Conservation (phyloP, 2,888 invertebrate species). For the Drosophila ezoana region DNA sequence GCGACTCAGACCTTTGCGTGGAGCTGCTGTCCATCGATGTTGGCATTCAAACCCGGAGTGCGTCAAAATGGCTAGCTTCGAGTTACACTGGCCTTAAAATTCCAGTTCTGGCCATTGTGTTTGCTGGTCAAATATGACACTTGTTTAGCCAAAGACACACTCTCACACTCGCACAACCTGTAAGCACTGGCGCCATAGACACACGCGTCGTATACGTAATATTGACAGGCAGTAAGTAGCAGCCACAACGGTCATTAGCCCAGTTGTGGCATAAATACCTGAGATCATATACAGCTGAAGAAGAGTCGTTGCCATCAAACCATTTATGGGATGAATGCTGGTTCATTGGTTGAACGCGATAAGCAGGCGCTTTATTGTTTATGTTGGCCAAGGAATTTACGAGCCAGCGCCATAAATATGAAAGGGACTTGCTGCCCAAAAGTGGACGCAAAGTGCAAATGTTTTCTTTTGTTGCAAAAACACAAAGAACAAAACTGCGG, state of each 20-base stretch:
- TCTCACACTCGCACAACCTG: not conserved
- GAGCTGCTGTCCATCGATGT: constrained; percentile 14
- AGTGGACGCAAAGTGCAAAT: constrained; percentile 49
- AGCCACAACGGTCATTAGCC: constrained; percentile 39
- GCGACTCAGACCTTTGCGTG: constrained; percentile 28
- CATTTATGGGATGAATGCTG: constrained; percentile 39
- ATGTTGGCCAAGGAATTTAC: constrained; percentile 51
- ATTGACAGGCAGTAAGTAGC: constrained; percentile 27
- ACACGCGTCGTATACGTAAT: constrained; percentile 49
- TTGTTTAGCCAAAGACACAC: constrained; percentile 31
- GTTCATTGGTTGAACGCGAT: constrained; percentile 49
- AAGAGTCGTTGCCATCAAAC: constrained; percentile 20
- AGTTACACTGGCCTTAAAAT: constrained; percentile 72
- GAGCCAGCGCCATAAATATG: constrained; percentile 41
- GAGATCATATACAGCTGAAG: constrained; percentile 25
- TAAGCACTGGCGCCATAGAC: constrained; percentile 15
- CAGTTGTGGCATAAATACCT: constrained; percentile 43
- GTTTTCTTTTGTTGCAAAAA: constrained; percentile 39
- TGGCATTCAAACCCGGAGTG: constrained; percentile 5
- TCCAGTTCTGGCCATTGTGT: constrained; percentile 35
- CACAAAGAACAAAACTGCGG: constrained; percentile 18
- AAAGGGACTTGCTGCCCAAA: constrained; percentile 21
- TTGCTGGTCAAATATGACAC: constrained; percentile 64
- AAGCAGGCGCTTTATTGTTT: constrained; percentile 57
- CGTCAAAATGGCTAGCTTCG: constrained; percentile 58